Percentiles rank a stretch among this genome's conserved stretches.
Conservation (phyloP, 2,113 vertebrate species). For the Prolemur simus region DNA sequence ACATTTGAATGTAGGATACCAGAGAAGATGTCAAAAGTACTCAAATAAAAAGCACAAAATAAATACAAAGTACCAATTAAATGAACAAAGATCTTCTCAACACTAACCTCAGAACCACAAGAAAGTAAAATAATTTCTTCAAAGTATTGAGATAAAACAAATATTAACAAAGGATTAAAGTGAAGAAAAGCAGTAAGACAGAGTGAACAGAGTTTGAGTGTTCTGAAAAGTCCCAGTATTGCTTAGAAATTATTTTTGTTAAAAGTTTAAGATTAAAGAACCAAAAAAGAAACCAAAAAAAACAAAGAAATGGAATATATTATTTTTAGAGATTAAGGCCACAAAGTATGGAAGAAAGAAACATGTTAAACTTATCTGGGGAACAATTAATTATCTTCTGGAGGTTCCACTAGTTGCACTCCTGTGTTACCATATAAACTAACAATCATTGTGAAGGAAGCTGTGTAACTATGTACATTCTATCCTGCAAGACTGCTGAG, state of each 20-base stretch:
- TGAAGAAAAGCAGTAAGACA: neutral
- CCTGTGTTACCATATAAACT: neutral
- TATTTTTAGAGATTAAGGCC: neutral
- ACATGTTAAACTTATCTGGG: neutral
- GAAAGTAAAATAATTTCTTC: slow-evolving; percentile 24
- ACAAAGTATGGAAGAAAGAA: neutral
- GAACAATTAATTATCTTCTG: neutral
- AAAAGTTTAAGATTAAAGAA: slow-evolving; percentile 12
- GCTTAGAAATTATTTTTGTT: neutral
- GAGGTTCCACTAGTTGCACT: neutral
- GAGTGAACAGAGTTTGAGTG: neutral
- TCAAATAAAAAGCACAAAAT: neutral
- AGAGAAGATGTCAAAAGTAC: neutral
- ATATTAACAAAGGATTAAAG: slow-evolving; percentile 29
- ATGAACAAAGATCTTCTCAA: neutral
- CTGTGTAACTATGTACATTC: neutral
- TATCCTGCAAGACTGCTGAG: neutral
- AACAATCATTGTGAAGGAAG: neutral
- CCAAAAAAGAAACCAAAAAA: neutral
- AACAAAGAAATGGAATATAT: neutral
- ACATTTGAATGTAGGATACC: neutral
- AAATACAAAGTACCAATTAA: neutral
- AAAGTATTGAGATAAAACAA: neutral
- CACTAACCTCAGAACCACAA: neutral
- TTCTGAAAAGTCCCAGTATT: neutral